These are phyloP conservation scores for Creontiades dilutus DNA, from an alignment of 2,888 invertebrate species.

Conservation along the genomic window DNA sequence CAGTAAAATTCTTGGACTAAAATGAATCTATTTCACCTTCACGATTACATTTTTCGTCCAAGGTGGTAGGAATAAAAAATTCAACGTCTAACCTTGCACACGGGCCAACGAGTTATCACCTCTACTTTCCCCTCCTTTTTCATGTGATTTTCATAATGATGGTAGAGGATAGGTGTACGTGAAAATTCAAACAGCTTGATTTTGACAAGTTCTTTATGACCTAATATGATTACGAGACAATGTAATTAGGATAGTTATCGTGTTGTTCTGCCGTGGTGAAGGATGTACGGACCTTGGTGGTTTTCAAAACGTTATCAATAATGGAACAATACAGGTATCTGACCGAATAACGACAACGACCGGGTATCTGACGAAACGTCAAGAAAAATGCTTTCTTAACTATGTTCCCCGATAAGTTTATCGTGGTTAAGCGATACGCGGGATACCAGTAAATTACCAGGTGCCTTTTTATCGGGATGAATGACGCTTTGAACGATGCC, in stretches of 20 bases:
- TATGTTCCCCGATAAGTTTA: not conserved
- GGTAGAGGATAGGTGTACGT: too few relatives aligned
- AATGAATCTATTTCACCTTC: too few relatives aligned
- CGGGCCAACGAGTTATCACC: too few relatives aligned
- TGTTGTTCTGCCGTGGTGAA: not conserved
- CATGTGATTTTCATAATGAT: too few relatives aligned
- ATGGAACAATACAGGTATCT: not conserved
- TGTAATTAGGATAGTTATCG: conserved; percentile 7
- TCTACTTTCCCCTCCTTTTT: too few relatives aligned
- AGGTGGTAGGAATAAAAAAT: too few relatives aligned
- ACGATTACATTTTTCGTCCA: too few relatives aligned
- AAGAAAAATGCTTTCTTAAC: not conserved
- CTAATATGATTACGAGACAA: not conserved
- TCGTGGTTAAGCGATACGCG: not conserved
- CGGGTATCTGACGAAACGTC: conserved; percentile 8
- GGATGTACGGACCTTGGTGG: not conserved
- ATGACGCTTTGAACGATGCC: not conserved
- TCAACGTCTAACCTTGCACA: too few relatives aligned
- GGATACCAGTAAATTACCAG: not conserved
- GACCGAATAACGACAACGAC: conserved; percentile 2
- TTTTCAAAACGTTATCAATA: conserved; percentile 4
- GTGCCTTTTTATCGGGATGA: not conserved
- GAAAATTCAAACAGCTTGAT: too few relatives aligned
- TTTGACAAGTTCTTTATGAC: not conserved
- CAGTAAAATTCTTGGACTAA: too few relatives aligned